Base-by-base conservation (phyloP, 2,888 invertebrate species). In the Perizoma affinitatum region DNA sequence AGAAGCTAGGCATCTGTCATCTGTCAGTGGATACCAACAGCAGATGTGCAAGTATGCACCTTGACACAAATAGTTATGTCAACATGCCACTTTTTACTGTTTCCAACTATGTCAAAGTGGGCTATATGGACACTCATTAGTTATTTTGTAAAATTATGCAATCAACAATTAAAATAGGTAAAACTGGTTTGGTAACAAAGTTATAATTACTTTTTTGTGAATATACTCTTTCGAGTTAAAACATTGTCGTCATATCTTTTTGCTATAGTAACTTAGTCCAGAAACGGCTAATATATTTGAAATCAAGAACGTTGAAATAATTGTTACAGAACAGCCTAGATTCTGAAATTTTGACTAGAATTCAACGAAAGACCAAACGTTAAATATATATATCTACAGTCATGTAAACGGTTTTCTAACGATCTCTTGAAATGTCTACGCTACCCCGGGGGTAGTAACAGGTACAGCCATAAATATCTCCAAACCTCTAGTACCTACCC, bases 41-140 rank as follows among this genome's bases (percentile, higher is more conserved):
- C 58, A 63, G 58, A 58, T 58, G 62, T 50, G 44, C 51, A 45
- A 48, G 41, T 54, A 48, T 10, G 41, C 58, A 58, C 55, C 55
- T 58, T 63, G 63, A 53, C 63, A 58, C 54, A 58, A 40, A 50
- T 55, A 44, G 50, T 35, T 5, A 40, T 42, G 45, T 33, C 36
- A 41, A 9, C 35, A 11, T 36, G 8, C 48, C 11, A 46, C 42
- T 58, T 55, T 46, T 55, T 48, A 55, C 34, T 7, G 6, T 53
- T 34, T 46, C 36, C 38, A 4, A 40, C n/a, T 22, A 22, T 22
- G 22, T 22, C 22, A 22, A 22, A 22, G 22, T 22, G 22, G 22
- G 38, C 48, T 41, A 44, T 11, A 44, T 7, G 33, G 22, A 22
- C 22, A 22, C 3, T 22, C 22, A 22, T 22, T 22, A 22, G 22